phyloP scores from a whole-genome alignment of 1,140 invertebrate species.

The Drosophila kanapiae region DNA sequence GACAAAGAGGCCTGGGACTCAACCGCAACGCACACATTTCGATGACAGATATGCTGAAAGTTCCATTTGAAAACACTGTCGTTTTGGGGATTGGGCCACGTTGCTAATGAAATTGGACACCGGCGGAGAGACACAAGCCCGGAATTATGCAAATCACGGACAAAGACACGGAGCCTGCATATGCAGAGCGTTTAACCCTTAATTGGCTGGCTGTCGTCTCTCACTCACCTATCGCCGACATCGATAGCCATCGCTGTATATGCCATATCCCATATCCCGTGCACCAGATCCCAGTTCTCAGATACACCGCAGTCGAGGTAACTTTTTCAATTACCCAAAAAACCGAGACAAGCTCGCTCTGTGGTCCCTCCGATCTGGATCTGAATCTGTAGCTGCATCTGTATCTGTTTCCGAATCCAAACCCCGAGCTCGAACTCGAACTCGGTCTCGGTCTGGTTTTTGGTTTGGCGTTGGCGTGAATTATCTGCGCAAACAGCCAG shows the following conservation, averaged over 20 bases:
- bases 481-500: slow-evolving; percentile 80
- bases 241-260: slow-evolving; percentile 73
- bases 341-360: slow-evolving; percentile 29
- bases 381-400: slow-evolving; percentile 15
- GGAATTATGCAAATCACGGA: slow-evolving; percentile 80
- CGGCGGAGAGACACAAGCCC: slow-evolving; percentile 52
- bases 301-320: slow-evolving; percentile 38
- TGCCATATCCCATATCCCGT: slow-evolving; percentile 40
- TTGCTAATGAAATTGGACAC: slow-evolving; percentile 84
- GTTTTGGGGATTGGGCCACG: slow-evolving; percentile 52
- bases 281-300: slow-evolving; percentile 18
- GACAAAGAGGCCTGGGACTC: slow-evolving; percentile 61
- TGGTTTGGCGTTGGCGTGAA: slow-evolving; percentile 74
- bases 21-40: slow-evolving; percentile 59
- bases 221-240: slow-evolving; percentile 74
- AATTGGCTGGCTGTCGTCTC: slow-evolving; percentile 68
- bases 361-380: slow-evolving; percentile 37
- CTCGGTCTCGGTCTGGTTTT: not conserved
- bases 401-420: slow-evolving; percentile 3
- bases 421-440: slow-evolving; percentile 5
- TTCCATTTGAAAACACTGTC: slow-evolving; percentile 66
- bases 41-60: slow-evolving; percentile 79
- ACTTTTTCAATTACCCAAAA: slow-evolving; percentile 76
- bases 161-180: slow-evolving; percentile 54
- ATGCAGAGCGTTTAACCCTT: slow-evolving; percentile 82